A percentile compares a stretch with the other conserved stretches of the same genome.
phyloP scores from a whole-genome alignment of 2,113 vertebrate genomes.

The Gnathonemus echidnorhynchus region DNA sequence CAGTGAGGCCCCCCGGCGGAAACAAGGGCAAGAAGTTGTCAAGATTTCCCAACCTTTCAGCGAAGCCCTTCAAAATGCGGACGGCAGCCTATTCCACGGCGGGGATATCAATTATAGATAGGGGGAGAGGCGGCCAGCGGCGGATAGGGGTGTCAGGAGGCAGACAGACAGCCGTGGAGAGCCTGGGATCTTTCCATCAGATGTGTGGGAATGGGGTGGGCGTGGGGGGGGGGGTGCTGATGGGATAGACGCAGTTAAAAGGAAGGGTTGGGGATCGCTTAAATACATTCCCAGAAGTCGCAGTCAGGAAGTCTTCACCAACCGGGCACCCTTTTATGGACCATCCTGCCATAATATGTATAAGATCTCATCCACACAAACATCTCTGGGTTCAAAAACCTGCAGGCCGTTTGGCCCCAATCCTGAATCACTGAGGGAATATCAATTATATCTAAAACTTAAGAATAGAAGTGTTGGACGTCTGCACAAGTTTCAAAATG shows the following conservation, averaged over 20 bases:
- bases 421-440: neutral
- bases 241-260: conserved; percentile 18
- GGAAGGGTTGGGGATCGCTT: conserved; percentile 7
- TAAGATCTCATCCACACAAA: neutral
- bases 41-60: conserved; percentile 94
- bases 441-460: neutral
- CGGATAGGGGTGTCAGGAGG: conserved; percentile 84
- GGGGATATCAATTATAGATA: conserved; percentile 99
- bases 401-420: neutral
- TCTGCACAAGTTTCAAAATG: neutral
- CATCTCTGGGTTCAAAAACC: neutral
- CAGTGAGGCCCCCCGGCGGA: conserved; percentile 27
- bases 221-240: conserved; percentile 23
- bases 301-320: neutral
- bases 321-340: neutral
- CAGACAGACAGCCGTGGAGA: conserved; percentile 93
- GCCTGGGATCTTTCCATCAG: conserved; percentile 97
- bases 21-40: conserved; percentile 90
- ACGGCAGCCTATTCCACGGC: conserved; percentile 83
- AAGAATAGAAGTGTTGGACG: neutral
- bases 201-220: conserved; percentile 60
- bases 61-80: conserved; percentile 88
- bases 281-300: conserved; percentile 20
- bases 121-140: conserved; percentile 81
- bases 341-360: neutral